These are phyloP conservation scores for Amphilophus citrinellus DNA, from an alignment of 2,113 vertebrate genomes.

Conservation along the genomic window DNA sequence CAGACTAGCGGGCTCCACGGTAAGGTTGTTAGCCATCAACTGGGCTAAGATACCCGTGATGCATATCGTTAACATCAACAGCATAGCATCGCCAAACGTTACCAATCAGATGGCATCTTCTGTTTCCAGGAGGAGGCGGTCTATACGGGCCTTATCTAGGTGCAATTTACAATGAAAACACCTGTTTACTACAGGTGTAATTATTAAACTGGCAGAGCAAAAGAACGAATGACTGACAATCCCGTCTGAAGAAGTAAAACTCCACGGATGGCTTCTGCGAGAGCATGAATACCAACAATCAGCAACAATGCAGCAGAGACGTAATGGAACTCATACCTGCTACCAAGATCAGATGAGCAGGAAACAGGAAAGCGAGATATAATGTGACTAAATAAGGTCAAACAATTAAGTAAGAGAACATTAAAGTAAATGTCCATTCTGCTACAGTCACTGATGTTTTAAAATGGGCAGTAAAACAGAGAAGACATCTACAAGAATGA, in stretches of 20 bases:
- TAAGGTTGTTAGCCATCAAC: neutral
- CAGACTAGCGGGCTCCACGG: neutral
- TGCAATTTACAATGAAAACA: neutral
- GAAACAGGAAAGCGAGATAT: neutral
- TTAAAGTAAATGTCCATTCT: neutral
- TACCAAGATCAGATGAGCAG: neutral
- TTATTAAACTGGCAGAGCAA: neutral
- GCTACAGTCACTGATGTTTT: neutral
- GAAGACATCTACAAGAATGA: neutral
- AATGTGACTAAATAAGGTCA: fast-evolving
- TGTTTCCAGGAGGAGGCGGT: neutral
- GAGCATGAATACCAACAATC: neutral
- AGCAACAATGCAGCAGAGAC: neutral
- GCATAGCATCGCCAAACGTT: neutral
- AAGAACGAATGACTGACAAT: neutral
- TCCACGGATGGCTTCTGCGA: neutral
- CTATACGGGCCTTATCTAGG: neutral
- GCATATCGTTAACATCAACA: neutral
- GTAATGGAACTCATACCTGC: too few relatives aligned
- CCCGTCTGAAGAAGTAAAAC: neutral
- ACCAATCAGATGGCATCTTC: neutral
- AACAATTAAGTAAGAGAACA: neutral
- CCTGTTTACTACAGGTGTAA: neutral
- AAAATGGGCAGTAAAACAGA: neutral
- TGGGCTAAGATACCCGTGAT: neutral